Evolutionary conservation across 2,113 vertebrate genomes (phyloP).

Genomic region (Cavia aperea): DNA sequence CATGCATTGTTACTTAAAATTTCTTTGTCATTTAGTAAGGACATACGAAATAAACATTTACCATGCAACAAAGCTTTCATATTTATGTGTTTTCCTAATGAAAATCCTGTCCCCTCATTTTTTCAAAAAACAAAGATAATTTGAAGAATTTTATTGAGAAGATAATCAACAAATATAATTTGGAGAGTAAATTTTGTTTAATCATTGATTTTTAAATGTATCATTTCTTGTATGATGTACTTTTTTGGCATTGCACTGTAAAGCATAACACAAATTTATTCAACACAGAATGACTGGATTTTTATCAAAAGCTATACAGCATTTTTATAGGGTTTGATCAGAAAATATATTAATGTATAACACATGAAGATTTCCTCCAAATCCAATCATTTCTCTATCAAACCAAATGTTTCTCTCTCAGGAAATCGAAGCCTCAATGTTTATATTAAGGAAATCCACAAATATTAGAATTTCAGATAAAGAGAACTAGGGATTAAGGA

Average conservation of each 20-base stretch:
- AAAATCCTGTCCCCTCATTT: neutral
- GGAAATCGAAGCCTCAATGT: neutral
- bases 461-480: constrained; percentile 35
- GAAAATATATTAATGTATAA: neutral
- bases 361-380: neutral
- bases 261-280: neutral
- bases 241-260: neutral
- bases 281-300: neutral
- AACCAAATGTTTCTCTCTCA: neutral
- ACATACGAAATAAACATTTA: neutral
- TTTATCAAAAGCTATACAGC: neutral
- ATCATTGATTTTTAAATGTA: neutral
- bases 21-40: neutral
- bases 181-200: neutral
- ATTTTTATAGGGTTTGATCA: constrained; percentile 27
- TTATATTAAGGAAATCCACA: neutral
- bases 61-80: neutral
- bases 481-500: neutral
- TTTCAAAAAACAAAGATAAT: neutral
- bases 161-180: neutral
- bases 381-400: neutral
- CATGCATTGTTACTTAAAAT: neutral
- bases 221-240: neutral
- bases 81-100: neutral
- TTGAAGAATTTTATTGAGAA: neutral